phyloP scores from a whole-genome alignment of 2,113 vertebrate genomes.

The Zosterops japonicus region DNA sequence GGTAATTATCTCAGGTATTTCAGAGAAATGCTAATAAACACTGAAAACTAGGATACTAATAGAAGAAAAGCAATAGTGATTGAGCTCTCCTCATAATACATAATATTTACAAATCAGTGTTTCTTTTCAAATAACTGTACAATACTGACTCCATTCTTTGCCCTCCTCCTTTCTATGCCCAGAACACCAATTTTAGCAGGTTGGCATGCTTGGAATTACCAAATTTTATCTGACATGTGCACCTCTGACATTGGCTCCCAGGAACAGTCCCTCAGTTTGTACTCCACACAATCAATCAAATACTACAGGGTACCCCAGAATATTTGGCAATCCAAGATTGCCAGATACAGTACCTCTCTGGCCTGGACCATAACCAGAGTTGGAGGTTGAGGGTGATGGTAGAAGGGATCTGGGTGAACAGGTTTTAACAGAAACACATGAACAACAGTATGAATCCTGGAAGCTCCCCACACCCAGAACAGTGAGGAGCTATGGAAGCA shows the following conservation, averaged over 20 bases:
- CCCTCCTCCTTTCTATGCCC: no score
- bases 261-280: neutral
- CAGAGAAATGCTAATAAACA: neutral
- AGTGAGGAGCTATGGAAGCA: neutral
- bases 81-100: neutral
- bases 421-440: neutral
- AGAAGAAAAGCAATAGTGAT: neutral
- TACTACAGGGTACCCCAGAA: no score
- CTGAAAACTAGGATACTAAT: neutral
- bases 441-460: neutral
- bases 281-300: neutral
- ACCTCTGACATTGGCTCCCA: neutral
- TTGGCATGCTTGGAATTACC: neutral
- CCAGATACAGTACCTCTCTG: neutral
- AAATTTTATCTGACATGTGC: neutral
- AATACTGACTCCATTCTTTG: neutral
- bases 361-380: neutral
- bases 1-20: neutral
- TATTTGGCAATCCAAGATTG: neutral
- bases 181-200: neutral
- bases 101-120: neutral
- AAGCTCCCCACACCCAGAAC: neutral
- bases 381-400: neutral
- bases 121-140: neutral
- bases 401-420: neutral